Base-by-base conservation (phyloP, 2,888 invertebrate genomes). In the Epinotia demarniana region DNA sequence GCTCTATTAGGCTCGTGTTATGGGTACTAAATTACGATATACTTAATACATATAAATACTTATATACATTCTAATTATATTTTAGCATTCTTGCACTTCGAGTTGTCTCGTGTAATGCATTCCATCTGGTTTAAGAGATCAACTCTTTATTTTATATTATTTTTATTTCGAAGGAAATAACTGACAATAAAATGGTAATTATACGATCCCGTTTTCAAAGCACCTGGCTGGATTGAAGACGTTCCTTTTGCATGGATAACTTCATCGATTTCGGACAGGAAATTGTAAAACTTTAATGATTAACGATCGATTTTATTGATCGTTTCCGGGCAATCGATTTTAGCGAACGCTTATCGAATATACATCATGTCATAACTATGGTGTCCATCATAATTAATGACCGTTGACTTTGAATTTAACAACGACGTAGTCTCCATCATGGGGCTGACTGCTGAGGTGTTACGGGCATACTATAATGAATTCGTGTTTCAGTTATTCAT, bases 301-400 rank as follows among this genome's bases (percentile, higher is more conserved):
- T 43, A 39, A 62, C 11, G 16, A 62, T 62, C 43, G 62, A 18
- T 62, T 62, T 43, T 62, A 62, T 62, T 39, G 8, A 43, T 39
- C 11, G 39, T 18, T 11, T 62, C 62, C 62, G 62, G 39, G n/a
- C 43, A 19, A 12, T 12, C 8, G 39, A 57, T 57, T 57, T 57
- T 57, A 19, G 57, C 57, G 12, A 57, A 23, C 57, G 19, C 57
- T 57, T 18, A 12, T n/a, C 43, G 12, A 12, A 16, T 62, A 12
- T 43, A 62, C 18, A 43, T 62, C 18, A 39, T 62, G 43, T 18
- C 11, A 19, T 43, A 62, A 39, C 57, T 43, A 62, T 43, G 62
- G n/a, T 62, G 12, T 18, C n/a, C 18, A 43, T 43, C 39, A 62
- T 62, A 62, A 43, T 62, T 62, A 27, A 12, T 62, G n/a, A 43